Conservation (phyloP, 2,888 invertebrate genomes). For the Digitonthophagus gazella region DNA sequence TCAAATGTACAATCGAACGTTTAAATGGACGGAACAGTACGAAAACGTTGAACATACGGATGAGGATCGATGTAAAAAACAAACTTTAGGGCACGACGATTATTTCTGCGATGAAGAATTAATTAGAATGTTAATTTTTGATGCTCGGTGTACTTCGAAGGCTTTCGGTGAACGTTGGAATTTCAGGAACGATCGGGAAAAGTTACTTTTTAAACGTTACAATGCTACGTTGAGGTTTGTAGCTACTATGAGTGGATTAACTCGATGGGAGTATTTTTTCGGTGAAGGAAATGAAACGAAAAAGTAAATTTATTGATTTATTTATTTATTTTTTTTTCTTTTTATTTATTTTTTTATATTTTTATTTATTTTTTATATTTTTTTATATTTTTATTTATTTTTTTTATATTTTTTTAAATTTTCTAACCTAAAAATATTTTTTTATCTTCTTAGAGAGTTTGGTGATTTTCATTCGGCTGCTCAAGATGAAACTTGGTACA, state of each 20-base stretch:
- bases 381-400: too few relatives aligned
- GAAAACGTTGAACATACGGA: neutral
- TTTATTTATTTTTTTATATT: too few relatives aligned
- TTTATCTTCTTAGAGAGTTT: constrained; percentile 66
- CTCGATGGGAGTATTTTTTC: constrained; percentile 79
- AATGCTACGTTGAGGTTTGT: constrained; percentile 78
- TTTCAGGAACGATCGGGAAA: constrained; percentile 51
- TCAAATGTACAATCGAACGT: constrained; percentile 59
- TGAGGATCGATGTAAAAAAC: constrained; percentile 56
- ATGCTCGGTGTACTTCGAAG: constrained; percentile 69
- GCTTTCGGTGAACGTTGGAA: constrained; percentile 49
- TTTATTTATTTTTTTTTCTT: too few relatives aligned
- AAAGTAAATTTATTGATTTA: constrained; percentile 37
- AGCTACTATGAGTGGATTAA: constrained; percentile 85
- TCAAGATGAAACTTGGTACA: constrained; percentile 90
- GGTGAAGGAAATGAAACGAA: constrained; percentile 55
- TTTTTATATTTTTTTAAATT: too few relatives aligned
- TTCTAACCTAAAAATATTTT: neutral
- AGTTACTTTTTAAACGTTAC: constrained; percentile 62
- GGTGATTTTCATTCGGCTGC: constrained; percentile 74
- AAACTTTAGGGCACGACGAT: constrained; percentile 64
- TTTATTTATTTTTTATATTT: too few relatives aligned
- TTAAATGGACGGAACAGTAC: constrained; percentile 66
- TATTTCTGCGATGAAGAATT: constrained; percentile 84
- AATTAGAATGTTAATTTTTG: constrained; percentile 81